Base-by-base conservation (phyloP, 2,113 vertebrate species). In the Physeter macrocephalus region DNA sequence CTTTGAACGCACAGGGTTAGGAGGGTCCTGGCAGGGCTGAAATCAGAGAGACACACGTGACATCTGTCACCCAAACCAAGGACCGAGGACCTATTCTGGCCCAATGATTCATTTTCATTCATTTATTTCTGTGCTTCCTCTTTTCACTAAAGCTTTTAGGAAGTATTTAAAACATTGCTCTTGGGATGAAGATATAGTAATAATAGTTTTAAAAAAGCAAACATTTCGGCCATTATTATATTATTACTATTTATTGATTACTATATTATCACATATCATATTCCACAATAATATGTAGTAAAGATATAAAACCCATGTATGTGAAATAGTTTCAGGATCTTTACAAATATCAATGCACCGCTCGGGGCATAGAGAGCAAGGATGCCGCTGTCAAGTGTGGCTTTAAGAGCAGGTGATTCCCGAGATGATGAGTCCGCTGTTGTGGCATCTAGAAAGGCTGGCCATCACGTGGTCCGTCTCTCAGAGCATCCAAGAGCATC, bases 81-180 rank as follows among this genome's bases (percentile, higher is more conserved):
- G 29, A 52, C 36, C 2, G 0, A 87, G 9, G 29, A 29, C 43
- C 25, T 78, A 14, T 25, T 46, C 39, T 57, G 20, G n/a, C 57
- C 5, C 71, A 62, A 80, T 49, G 41, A 72, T 43, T 91, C 29
- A 34, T n/a, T 39, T 93, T 86, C 17, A 7, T n/a, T 71, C 21
- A 81, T 57, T 92, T 93, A 84, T 77, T 83, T 93, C 41, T 87
- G 43, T 12, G 4, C 17, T 87, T 9, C 21, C 6, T 54, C 27
- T 88, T 59, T 83, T 66, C 23, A 85, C 36, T 81, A 81, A 81
- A 41, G 15, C 88, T 39, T 82, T 29, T 88, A 62, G 34, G 25
- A 71, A 78, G 17, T 36, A 10, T 85, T 95, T 86, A 92, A 92
- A 77, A 78, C n/a, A 36, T 21, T 80, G 21, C 9, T 94, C 27